These are phyloP conservation scores for Amaurobius ferox DNA, from an alignment of 2,888 invertebrate species.

Conservation along the genomic window DNA sequence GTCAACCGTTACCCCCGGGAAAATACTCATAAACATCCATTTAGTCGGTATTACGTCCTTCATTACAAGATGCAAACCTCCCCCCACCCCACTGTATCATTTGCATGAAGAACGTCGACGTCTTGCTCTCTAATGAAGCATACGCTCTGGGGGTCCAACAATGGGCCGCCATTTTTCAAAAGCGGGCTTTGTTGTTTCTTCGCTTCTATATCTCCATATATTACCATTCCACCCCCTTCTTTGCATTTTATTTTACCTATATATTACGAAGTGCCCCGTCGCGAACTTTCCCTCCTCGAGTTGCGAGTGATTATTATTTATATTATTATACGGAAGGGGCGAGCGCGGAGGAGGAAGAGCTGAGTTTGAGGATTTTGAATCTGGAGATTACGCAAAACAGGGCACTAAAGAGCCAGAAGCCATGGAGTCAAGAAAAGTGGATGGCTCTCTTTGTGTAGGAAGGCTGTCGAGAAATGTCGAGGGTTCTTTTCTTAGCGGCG, in stretches of 20 bases:
- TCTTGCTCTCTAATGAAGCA: slow-evolving; percentile 63
- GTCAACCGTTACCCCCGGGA: slow-evolving; percentile 21
- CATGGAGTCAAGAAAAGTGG: slow-evolving; percentile 10
- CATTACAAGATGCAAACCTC: slow-evolving; percentile 40
- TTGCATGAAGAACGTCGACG: slow-evolving; percentile 45
- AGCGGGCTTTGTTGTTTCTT: slow-evolving; percentile 13
- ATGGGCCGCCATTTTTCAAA: slow-evolving; percentile 59
- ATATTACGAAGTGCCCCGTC: slow-evolving; percentile 13
- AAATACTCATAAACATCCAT: slow-evolving; percentile 70
- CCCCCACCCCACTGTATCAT: slow-evolving; percentile 1
- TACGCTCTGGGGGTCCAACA: slow-evolving; percentile 30
- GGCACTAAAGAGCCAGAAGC: slow-evolving; percentile 44
- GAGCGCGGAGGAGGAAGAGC: not conserved
- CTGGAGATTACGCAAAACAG: slow-evolving; percentile 65
- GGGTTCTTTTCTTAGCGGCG: slow-evolving; percentile 23
- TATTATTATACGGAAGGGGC: slow-evolving; percentile 31
- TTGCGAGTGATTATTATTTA: slow-evolving; percentile 68
- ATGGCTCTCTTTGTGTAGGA: slow-evolving; percentile 25
- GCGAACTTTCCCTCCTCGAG: slow-evolving; percentile 51
- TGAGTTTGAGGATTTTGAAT: slow-evolving; percentile 32
- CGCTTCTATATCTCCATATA: slow-evolving; percentile 34
- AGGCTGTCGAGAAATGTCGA: slow-evolving; percentile 13
- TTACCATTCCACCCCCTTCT: slow-evolving; percentile 30
- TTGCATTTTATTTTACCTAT: slow-evolving; percentile 68
- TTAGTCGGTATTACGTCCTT: slow-evolving; percentile 61